phyloP scores from a whole-genome alignment of 2,888 invertebrate species.

The Yponomeuta sedellus region DNA sequence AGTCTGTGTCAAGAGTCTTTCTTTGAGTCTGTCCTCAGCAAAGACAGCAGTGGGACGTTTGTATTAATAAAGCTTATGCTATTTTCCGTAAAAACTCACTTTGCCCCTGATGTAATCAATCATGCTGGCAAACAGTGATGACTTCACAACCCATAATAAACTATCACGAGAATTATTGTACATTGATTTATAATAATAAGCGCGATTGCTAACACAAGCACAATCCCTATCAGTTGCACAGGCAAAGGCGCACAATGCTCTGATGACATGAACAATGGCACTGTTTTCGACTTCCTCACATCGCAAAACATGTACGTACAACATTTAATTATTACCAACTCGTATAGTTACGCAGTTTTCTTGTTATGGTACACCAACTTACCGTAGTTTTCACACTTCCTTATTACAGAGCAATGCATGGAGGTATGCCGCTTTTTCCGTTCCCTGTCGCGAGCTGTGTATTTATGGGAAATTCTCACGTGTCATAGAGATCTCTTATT shows the following conservation, averaged over 20 bases:
- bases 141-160: not conserved
- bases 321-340: slow-evolving; percentile 16
- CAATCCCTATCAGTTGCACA: slow-evolving; percentile 17
- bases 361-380: slow-evolving; percentile 12
- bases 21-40: too few relatives aligned
- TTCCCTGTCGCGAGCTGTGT: slow-evolving; percentile 4
- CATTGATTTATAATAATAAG: slow-evolving; percentile 15
- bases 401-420: slow-evolving; percentile 11
- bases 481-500: slow-evolving; percentile 6
- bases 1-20: too few relatives aligned
- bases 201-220: slow-evolving; percentile 12
- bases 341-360: slow-evolving; percentile 15
- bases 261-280: slow-evolving; percentile 20
- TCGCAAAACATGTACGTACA: slow-evolving; percentile 19
- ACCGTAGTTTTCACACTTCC: slow-evolving; percentile 17
- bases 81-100: not conserved
- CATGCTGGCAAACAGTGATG: not conserved
- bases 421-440: slow-evolving; percentile 8
- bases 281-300: slow-evolving; percentile 20
- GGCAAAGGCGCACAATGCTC: slow-evolving; percentile 18
- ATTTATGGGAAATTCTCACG: slow-evolving; percentile 13
- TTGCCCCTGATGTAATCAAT: not conserved
- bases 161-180: slow-evolving; percentile 2
- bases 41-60: too few relatives aligned
- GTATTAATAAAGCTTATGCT: too few relatives aligned